Evolutionary conservation across 2,888 invertebrate species (phyloP).

Genomic region (Brachypalpus laphriformis): DNA sequence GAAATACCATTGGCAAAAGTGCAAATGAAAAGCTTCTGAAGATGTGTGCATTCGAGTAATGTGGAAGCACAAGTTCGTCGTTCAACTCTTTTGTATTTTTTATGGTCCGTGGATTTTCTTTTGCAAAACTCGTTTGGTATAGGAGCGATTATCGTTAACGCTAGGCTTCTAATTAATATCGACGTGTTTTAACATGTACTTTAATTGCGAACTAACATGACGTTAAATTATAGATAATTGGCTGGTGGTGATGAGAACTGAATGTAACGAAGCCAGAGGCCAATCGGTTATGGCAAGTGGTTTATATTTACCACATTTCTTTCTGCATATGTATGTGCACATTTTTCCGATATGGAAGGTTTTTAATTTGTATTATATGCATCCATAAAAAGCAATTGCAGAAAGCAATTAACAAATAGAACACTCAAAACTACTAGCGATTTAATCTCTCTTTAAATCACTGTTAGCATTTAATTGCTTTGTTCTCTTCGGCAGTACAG

Average conservation of each 20-base stretch:
- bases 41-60: slow-evolving; percentile 11
- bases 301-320: too few species aligned
- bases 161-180: not conserved
- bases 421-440: too few species aligned
- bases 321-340: too few species aligned
- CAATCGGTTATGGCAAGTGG: not conserved
- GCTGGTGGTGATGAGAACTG: slow-evolving; percentile 1
- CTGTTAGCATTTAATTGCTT: too few species aligned
- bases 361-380: too few species aligned
- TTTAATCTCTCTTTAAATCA: too few species aligned
- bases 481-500: too few species aligned
- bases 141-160: not conserved
- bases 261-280: not conserved
- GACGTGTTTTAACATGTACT: not conserved
- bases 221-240: slow-evolving; percentile 8
- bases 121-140: slow-evolving; percentile 8
- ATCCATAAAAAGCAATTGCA: too few species aligned
- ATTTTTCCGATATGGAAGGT: too few species aligned
- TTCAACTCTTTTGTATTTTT: slow-evolving; percentile 44
- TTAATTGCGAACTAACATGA: slow-evolving; percentile 6
- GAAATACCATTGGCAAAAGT: slow-evolving; percentile 6
- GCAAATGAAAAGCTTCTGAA: slow-evolving; percentile 21
- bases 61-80: slow-evolving; percentile 29
- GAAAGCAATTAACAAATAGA: too few species aligned
- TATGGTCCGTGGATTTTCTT: not conserved